Conservation (phyloP, 2,888 invertebrate genomes). For the Amphipoea oculea region DNA sequence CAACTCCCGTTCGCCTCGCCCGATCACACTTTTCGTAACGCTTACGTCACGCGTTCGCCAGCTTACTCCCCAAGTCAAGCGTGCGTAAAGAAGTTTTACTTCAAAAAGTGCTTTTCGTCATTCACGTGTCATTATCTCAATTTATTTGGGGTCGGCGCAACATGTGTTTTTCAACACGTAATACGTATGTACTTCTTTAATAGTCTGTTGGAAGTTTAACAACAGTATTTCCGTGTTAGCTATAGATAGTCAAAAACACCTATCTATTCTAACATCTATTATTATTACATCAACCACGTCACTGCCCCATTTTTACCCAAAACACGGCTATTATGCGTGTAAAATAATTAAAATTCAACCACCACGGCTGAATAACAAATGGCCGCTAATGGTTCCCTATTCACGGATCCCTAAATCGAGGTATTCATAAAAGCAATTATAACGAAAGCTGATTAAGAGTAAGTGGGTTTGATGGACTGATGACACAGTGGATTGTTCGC, state of each 20-base stretch:
- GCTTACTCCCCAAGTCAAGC: too few relatives aligned
- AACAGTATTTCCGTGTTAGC: background rate
- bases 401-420: constrained; percentile 54
- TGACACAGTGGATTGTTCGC: background rate
- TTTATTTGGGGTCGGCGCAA: too few relatives aligned
- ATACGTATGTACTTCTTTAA: too few relatives aligned
- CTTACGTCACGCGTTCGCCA: too few relatives aligned
- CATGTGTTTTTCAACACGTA: too few relatives aligned
- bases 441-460: constrained; percentile 48
- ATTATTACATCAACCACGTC: constrained; percentile 4
- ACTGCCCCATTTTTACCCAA: constrained; percentile 36
- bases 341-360: constrained; percentile 60
- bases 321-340: constrained; percentile 42
- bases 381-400: constrained; percentile 55
- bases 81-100: too few relatives aligned
- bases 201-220: background rate
- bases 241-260: background rate
- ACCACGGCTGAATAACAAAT: constrained; percentile 55
- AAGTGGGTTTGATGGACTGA: constrained; percentile 46
- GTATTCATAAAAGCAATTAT: constrained; percentile 64
- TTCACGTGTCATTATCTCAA: too few relatives aligned
- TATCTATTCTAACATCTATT: background rate
- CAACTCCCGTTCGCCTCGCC: too few relatives aligned
- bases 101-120: background rate
- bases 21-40: too few relatives aligned